A percentile compares a stretch with the other conserved stretches of the same genome.
These are phyloP conservation scores for Brachionus plicatilis DNA, from an alignment of 1,140 invertebrate genomes.

Conservation along the genomic window DNA sequence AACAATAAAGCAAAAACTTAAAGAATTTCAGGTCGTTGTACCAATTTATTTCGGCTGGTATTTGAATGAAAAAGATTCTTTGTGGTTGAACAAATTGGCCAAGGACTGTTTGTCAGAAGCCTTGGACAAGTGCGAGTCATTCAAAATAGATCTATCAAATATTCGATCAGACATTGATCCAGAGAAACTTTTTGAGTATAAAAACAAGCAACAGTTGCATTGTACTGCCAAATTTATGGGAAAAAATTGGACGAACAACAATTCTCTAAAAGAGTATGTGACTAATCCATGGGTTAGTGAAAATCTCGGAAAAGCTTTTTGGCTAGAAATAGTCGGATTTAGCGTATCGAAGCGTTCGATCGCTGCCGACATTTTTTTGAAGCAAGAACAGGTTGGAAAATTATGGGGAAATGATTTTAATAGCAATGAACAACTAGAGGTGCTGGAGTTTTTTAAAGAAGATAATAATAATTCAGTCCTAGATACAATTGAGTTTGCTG, in stretches of 20 bases:
- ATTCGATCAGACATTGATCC: not conserved
- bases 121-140: not conserved
- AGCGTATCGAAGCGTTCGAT: not conserved
- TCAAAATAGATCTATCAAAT: not conserved
- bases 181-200: not conserved
- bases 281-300: not conserved
- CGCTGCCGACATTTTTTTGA: not conserved
- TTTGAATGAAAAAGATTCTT: slow-evolving; percentile 41
- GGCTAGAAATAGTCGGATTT: not conserved
- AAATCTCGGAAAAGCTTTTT: not conserved
- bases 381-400: not conserved
- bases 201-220: not conserved
- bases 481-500: not conserved
- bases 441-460: not conserved
- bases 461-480: not conserved
- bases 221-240: slow-evolving; percentile 15
- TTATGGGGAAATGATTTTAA: slow-evolving; percentile 12
- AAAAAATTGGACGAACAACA: not conserved
- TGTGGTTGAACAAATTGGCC: slow-evolving; percentile 35
- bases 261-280: not conserved
- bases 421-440: not conserved
- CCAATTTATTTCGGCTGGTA: slow-evolving; percentile 17
- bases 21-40: not conserved
- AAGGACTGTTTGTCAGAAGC: not conserved
- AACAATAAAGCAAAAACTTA: not conserved